A percentile compares a stretch with the other conserved stretches of the same genome.
phyloP scores from a whole-genome alignment of 2,113 vertebrate species.

The Oreochromis aureus region DNA sequence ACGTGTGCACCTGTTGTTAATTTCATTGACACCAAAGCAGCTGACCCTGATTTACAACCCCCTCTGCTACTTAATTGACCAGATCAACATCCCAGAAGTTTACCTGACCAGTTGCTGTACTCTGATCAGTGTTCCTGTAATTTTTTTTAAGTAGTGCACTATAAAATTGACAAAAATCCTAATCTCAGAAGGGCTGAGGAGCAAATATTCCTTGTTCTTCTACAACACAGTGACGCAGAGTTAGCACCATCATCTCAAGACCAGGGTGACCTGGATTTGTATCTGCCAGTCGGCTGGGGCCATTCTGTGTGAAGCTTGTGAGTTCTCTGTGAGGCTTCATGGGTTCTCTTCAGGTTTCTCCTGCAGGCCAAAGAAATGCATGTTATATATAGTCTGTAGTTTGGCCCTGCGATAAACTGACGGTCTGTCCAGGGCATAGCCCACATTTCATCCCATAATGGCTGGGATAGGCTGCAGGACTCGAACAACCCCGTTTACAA shows the following conservation, averaged over 20 bases:
- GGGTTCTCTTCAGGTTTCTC: neutral
- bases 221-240: neutral
- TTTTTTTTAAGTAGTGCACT: neutral
- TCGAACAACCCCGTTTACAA: neutral
- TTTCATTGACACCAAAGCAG: neutral
- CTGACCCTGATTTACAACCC: neutral
- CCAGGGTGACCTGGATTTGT: fast-evolving
- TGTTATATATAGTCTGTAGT: neutral
- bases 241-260: neutral
- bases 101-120: neutral
- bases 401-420: neutral
- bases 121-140: neutral
- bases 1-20: neutral
- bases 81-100: neutral
- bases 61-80: neutral
- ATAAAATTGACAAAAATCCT: fast-evolving
- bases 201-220: neutral
- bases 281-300: neutral
- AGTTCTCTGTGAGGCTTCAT: neutral
- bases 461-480: neutral
- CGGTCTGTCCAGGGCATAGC: neutral
- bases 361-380: neutral
- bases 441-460: neutral
- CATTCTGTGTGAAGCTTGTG: neutral
- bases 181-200: neutral